A percentile compares a stretch with the other conserved stretches of the same genome.
Evolutionary conservation across 2,113 vertebrate species (phyloP).

Genomic region (Brienomyrus longianalis): DNA sequence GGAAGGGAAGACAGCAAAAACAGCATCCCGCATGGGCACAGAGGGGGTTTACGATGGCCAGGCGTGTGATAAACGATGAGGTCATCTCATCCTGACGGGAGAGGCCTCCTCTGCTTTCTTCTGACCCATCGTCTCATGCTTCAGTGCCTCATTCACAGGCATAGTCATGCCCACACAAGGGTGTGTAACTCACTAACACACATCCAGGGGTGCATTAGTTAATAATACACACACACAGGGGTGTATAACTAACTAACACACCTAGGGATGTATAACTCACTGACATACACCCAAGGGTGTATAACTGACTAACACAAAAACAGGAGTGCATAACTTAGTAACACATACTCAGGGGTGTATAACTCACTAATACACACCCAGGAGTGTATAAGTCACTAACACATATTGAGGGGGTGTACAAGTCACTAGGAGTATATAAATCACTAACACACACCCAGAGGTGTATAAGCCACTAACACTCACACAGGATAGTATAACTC

Average conservation of each 20-base stretch:
- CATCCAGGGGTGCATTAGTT: not conserved
- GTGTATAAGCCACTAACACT: too few relatives aligned
- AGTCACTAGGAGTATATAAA: not conserved
- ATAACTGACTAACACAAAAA: not conserved
- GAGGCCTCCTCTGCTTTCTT: not conserved
- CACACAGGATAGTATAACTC: too few relatives aligned
- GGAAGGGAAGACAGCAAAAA: not conserved
- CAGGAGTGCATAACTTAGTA: not conserved
- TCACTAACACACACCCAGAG: not conserved
- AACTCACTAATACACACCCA: not conserved
- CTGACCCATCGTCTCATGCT: not conserved
- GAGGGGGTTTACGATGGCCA: not conserved
- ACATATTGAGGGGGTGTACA: not conserved
- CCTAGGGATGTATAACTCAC: not conserved
- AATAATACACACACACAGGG: not conserved
- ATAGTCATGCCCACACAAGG: not conserved
- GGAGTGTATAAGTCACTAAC: not conserved
- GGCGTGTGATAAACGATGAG: not conserved
- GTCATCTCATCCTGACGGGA: not conserved
- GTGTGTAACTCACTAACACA: not conserved
- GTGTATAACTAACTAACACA: not conserved
- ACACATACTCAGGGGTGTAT: not conserved
- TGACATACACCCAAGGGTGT: not conserved
- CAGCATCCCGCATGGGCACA: not conserved
- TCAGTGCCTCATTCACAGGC: not conserved